Base-by-base conservation (phyloP, 2,888 invertebrate genomes). In the Crematogaster levior region DNA sequence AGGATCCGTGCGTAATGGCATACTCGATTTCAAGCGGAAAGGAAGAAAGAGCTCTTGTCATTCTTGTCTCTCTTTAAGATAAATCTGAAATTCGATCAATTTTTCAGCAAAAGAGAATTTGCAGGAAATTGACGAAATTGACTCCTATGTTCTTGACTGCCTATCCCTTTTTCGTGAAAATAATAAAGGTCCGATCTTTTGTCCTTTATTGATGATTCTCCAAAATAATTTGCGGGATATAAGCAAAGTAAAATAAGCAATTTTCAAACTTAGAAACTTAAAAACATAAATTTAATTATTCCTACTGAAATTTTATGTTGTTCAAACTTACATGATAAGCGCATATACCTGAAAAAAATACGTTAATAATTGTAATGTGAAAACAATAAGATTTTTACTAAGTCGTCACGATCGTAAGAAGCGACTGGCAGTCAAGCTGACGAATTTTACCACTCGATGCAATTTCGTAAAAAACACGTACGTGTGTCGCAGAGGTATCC, bases 41-140 rank as follows among this genome's bases (percentile, higher is more conserved):
- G 56, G 61, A 83, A 83, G 72, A 73, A 83, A 83, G 83, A 81
- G 74, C 53, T 63, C 27, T 61, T 60, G 68, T 68, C 56, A 21
- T 60, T 84, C 51, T 24, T 68, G 18, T 30, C 4, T n/a, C 9
- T 24, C 48, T 48, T 6, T 12, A n/a, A 70, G 46, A 34, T 77
- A 77, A 68, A 68, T 56, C 68, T 18, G 53, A 7, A 21, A 34
- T 6, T 21, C 34, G 51, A 75, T 65, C 37, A n/a, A 51, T 48
- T 51, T 75, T 63, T 51, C 37, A 40, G 37, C n/a, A 51, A 7
- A 46, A 37, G 27, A 65, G 34, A 74, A 48, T 9, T 34, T 48
- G 18, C n/a, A 40, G 63, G n/a, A n/a, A n/a, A n/a, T n/a, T n/a
- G 51, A 75, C 15, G 1, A 65, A 51, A 63, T 51, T 37, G 51